A percentile compares a stretch with the other conserved stretches of the same genome.
These are phyloP conservation scores for Sebastes steindachneri DNA, from an alignment of 2,797 vertebrate genomes.

Conservation along the genomic window DNA sequence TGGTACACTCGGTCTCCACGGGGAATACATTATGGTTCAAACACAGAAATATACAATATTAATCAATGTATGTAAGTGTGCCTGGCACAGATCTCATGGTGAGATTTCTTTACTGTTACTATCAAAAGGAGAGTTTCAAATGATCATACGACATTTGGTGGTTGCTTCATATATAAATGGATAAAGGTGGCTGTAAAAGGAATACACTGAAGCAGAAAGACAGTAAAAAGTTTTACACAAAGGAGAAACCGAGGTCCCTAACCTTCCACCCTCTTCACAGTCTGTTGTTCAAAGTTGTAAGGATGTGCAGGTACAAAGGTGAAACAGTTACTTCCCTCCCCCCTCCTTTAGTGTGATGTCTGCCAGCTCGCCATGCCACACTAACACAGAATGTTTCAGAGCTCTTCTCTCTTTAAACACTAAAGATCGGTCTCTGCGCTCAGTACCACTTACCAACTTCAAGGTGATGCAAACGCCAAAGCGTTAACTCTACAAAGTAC, in stretches of 20 bases:
- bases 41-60: conserved; percentile 53
- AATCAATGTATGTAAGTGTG: conserved; percentile 25
- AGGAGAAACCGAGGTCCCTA: conserved; percentile 40
- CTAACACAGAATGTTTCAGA: conserved; percentile 61
- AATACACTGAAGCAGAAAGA: conserved; percentile 15
- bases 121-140: conserved; percentile 1
- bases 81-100: not conserved
- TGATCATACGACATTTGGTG: conserved; percentile 1
- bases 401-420: conserved; percentile 74
- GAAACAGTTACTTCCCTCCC: conserved; percentile 51
- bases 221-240: conserved; percentile 23
- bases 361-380: conserved; percentile 61
- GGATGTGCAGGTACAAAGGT: conserved; percentile 64
- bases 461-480: conserved; percentile 82
- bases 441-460: conserved; percentile 83
- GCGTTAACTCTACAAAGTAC: conserved; percentile 86
- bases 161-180: conserved; percentile 22
- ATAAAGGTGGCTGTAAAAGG: conserved; percentile 26
- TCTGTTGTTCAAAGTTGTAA: conserved; percentile 64
- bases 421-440: conserved; percentile 73
- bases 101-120: not conserved
- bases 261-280: conserved; percentile 49
- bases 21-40: conserved; percentile 54
- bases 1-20: conserved; percentile 38
- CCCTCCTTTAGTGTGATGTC: conserved; percentile 52